Conservation (phyloP, 1,140 invertebrate species). For the Triops cancriformis region DNA sequence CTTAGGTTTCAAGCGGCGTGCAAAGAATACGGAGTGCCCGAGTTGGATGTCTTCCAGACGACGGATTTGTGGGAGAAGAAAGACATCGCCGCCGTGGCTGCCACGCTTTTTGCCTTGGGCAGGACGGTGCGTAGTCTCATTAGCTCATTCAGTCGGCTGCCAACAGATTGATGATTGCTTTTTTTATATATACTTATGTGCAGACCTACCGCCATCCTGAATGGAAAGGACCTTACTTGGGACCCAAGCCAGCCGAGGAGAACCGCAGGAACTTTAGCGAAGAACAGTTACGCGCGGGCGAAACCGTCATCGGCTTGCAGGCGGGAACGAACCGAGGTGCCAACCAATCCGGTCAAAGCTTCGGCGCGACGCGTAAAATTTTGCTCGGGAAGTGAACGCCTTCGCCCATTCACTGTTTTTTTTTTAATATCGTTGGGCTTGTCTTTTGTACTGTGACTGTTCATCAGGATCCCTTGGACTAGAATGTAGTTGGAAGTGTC, state of each 20-base stretch:
- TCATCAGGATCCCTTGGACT: no score
- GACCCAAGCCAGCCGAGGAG: conserved; percentile 74
- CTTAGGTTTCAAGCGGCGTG: conserved; percentile 79
- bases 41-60: conserved; percentile 87
- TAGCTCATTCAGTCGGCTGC: background rate
- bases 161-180: conserved; percentile 3
- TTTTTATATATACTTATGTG: conserved; percentile 23
- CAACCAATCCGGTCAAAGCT: conserved; percentile 76
- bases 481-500: background rate
- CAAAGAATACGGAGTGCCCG: conserved; percentile 74
- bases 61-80: conserved; percentile 89
- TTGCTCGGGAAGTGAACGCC: conserved; percentile 62
- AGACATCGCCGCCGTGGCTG: conserved; percentile 80
- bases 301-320: conserved; percentile 80
- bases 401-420: no score
- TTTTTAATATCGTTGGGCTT: background rate
- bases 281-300: conserved; percentile 72
- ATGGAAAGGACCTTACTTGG: conserved; percentile 73
- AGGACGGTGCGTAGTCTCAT: conserved; percentile 56
- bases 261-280: conserved; percentile 81
- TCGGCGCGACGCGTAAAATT: conserved; percentile 77
- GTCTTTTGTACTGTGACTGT: no score
- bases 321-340: conserved; percentile 75
- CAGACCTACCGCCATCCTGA: conserved; percentile 80
- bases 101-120: conserved; percentile 77